Base-by-base conservation (phyloP, 2,797 vertebrate species). In the Tinamus major region DNA sequence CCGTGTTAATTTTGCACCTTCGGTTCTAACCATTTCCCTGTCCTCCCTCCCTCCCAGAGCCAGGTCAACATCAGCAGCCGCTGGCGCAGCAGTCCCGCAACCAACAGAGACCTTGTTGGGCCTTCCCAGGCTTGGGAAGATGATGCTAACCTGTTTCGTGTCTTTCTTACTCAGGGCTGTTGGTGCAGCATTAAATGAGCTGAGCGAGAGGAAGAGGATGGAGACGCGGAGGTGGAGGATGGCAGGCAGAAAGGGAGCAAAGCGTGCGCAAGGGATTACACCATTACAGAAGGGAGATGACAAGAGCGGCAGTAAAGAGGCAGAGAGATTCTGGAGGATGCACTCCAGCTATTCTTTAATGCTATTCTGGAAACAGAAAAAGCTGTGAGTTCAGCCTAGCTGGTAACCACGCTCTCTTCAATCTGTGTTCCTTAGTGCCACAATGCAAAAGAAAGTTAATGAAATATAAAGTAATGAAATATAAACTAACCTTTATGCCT, bases 351-450 rank as follows among this genome's bases (percentile, higher is more conserved):
- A 70, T 42, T 42, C 72, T 83, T 63, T 58, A 79, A 69, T 74
- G 49, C 2, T 72, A 64, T 76, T 92, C 61, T 63, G 41, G 33
- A 44, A 89, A 89, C 93, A 77, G 7, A 92, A 79, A 89, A 89
- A 87, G 19, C 56, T 92, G 56, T 79, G 85, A 82, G 58, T 61
- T 41, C n/a, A 86, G 18, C 80, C 88, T 78, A 65, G 19, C 19
- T 90, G 86, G 75, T 71, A 27, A 49, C 49, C 78, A n/a, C 49
- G 58, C 87, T 83, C 69, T 67, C 59, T 42, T 77, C 70, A 83
- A 16, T 24, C 24, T 61, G 15, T 0, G 5, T 21, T 83, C 14
- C 41, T 80, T 53, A 31, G 4, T 44, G 6, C 23, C 81, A 69
- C 74, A 79, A 90, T 85, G 51, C 9, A 65, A 27, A 85, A 51